Percentiles rank a stretch among this genome's conserved stretches.
Conservation (phyloP, 2,797 vertebrate genomes). For the Tauraco hartlaubi region DNA sequence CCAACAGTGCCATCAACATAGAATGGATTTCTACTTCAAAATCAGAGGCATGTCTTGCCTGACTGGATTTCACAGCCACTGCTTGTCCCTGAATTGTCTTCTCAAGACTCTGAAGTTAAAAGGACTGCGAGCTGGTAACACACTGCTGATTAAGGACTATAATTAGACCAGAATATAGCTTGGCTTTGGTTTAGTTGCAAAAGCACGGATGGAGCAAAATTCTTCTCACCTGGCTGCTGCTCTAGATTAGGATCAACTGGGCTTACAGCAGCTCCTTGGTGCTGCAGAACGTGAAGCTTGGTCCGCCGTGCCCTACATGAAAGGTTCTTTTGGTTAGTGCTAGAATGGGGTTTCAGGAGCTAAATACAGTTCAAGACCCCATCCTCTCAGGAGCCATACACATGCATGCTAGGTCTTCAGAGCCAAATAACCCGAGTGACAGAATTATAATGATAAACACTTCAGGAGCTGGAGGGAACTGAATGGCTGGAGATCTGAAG, state of each 20-base stretch:
- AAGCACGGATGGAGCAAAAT: background rate
- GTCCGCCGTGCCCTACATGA: background rate
- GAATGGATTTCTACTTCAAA: slow-evolving; percentile 1
- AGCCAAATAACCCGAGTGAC: background rate
- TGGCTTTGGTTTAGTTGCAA: background rate
- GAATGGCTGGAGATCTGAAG: background rate
- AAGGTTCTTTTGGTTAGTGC: background rate
- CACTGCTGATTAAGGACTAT: background rate
- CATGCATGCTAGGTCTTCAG: background rate
- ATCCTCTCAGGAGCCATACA: background rate
- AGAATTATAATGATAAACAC: background rate
- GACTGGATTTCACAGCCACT: slow-evolving; percentile 49
- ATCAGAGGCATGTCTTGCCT: slow-evolving; percentile 32
- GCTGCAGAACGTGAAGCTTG: background rate
- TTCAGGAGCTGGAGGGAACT: background rate
- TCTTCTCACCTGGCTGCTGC: background rate
- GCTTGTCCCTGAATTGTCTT: slow-evolving; percentile 27
- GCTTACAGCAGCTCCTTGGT: background rate
- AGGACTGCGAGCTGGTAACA: background rate
- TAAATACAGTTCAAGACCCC: background rate
- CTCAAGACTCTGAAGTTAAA: background rate
- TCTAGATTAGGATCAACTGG: background rate
- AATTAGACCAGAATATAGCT: background rate
- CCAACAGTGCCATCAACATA: slow-evolving; percentile 31
- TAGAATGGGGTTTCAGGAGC: background rate